Base-by-base conservation (phyloP, 2,797 vertebrate genomes). In the Peromyscus attwateri region DNA sequence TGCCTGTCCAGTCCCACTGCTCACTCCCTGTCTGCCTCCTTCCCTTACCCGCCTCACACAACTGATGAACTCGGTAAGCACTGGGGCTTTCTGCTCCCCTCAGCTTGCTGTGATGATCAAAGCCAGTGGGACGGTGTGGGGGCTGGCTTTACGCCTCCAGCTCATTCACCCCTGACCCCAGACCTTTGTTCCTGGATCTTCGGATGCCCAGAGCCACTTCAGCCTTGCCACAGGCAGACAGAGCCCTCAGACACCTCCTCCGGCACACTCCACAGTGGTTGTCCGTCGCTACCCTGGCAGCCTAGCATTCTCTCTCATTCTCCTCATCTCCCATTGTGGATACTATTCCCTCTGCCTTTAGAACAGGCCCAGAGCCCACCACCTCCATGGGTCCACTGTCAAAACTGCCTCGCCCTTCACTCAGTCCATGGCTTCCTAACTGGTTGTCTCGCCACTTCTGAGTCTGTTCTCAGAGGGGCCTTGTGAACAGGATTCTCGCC, bases 41-140 rank as follows among this genome's bases (percentile, higher is more conserved):
- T 34, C 6, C 0, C 68, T 25, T 0, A 19, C 43, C 19, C 21
- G 0, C 85, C 66, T 29, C 4, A 8, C 3, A 70, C 7, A 2
- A 1, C 23, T 12, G 7, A 3, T 60, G 3, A 4, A 6, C 0
- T 0, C 14, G 52, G 25, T 2, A 13, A 9, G 3, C 10, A 0
- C 71, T 17, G 1, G 52, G 12, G 66, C 71, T 40, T 8, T 55
- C 11, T 6, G 23, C 1, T 57, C 16, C 10, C 40, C 4, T 8
- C 29, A 13, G 0, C 21, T 6, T 17, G 34, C 66, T 71, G 68
- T 27, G 49, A 52, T n/a, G 43, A 55, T 52, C 49, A 40, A 12
- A 31, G n/a, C 25, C n/a, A 19, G 19, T 6, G 13, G 14, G 9
- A n/a, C n/a, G 1, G 13, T 10, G 14, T 6, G 1, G 13, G 13